phyloP scores from a whole-genome alignment of 2,888 invertebrate genomes.

The Thera britannica region DNA sequence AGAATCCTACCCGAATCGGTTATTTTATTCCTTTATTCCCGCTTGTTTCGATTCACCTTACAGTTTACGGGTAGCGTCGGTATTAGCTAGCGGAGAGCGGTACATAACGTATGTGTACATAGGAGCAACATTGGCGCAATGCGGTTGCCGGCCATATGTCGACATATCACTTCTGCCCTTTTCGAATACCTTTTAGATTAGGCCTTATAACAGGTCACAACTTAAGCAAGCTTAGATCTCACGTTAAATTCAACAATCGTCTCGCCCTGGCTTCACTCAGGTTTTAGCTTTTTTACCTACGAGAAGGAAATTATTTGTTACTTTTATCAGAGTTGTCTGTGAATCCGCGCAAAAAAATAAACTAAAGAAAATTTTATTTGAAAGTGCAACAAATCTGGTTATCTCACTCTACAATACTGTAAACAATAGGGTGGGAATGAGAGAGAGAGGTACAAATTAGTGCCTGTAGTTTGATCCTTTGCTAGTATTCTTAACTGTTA shows the following conservation, averaged over 20 bases:
- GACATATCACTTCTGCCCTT: constrained; percentile 80
- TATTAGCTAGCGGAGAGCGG: constrained; percentile 68
- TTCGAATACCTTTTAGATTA: constrained; percentile 59
- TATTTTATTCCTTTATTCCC: constrained; percentile 16
- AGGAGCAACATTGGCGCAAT: constrained; percentile 79
- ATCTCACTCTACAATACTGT: no score
- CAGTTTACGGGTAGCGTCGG: constrained; percentile 62
- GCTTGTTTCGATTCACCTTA: constrained; percentile 46
- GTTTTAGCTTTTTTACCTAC: neutral
- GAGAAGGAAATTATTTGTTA: neutral
- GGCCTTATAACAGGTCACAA: constrained; percentile 22
- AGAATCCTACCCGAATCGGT: neutral
- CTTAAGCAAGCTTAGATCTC: constrained; percentile 19
- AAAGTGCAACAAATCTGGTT: no score
- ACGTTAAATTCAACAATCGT: neutral
- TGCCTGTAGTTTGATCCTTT: no score
- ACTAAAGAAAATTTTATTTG: no score
- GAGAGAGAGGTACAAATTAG: no score
- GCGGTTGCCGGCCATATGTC: constrained; percentile 78
- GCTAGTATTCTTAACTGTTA: no score
- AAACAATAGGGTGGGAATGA: no score
- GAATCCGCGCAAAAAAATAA: no score
- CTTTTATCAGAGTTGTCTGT: no score
- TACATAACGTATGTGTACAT: constrained; percentile 73
- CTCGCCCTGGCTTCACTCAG: neutral